A percentile compares a stretch with the other conserved stretches of the same genome.
Evolutionary conservation across 2,113 vertebrate genomes (phyloP).

Genomic region (Kryptolebias marmoratus): DNA sequence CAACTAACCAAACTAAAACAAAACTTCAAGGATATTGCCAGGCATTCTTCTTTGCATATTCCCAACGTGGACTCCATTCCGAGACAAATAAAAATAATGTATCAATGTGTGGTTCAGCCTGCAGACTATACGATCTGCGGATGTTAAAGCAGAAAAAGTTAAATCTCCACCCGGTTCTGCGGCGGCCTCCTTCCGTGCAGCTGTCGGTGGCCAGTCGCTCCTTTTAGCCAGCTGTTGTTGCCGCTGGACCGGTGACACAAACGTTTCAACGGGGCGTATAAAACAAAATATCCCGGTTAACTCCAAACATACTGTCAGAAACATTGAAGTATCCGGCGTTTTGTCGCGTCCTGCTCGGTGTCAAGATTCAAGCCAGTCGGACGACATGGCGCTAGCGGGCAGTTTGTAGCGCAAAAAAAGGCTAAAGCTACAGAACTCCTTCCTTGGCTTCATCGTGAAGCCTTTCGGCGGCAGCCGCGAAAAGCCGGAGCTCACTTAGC

Average conservation of each 20-base stretch:
- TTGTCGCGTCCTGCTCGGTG: background rate
- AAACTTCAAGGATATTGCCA: constrained; percentile 81
- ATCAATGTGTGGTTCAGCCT: constrained; percentile 19
- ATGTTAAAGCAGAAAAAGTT: constrained; percentile 53
- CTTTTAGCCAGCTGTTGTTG: constrained; percentile 35
- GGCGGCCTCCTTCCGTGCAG: constrained; percentile 70
- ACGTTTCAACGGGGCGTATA: constrained; percentile 5
- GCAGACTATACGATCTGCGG: background rate
- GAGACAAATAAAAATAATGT: background rate
- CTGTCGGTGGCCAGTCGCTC: constrained; percentile 32
- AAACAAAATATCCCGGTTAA: background rate
- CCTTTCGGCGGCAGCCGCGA: background rate
- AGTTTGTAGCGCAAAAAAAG: background rate
- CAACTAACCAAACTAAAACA: constrained; percentile 19
- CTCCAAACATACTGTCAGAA: background rate
- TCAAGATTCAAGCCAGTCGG: background rate
- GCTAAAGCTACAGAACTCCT: background rate
- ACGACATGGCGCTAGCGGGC: constrained; percentile 17
- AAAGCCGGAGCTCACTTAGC: background rate
- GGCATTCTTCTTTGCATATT: constrained; percentile 68
- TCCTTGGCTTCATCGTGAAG: constrained; percentile 6
- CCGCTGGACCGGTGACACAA: background rate
- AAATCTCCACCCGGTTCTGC: constrained; percentile 62
- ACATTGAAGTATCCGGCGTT: background rate
- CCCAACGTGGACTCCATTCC: constrained; percentile 75